Evolutionary conservation across 1,140 invertebrate species (phyloP).

Genomic region (Harpegnathos saltator): DNA sequence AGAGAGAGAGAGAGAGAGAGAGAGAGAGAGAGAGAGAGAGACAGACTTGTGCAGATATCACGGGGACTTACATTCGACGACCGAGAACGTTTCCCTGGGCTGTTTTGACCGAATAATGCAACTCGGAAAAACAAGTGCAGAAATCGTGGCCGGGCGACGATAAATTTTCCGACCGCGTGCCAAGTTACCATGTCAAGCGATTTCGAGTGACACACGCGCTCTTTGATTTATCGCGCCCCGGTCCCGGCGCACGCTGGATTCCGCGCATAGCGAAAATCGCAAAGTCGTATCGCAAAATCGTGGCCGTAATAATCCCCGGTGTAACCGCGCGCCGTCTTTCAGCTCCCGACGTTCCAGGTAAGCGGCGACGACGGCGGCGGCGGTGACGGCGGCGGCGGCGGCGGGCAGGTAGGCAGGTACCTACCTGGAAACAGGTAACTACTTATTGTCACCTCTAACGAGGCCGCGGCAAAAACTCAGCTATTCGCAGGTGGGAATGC

Average conservation of each 20-base stretch:
- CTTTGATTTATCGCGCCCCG: conserved; percentile 31
- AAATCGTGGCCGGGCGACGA: neutral
- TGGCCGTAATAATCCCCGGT: conserved; percentile 51
- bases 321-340: conserved; percentile 35
- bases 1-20: too few relatives aligned
- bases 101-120: too few relatives aligned
- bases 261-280: conserved; percentile 8
- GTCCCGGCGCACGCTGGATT: conserved; percentile 14
- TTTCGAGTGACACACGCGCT: conserved; percentile 12
- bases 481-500: conserved; percentile 83
- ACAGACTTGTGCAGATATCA: neutral
- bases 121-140: too few relatives aligned
- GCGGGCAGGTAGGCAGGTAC: conserved; percentile 64
- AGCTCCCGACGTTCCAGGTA: conserved; percentile 55
- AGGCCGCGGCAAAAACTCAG: conserved; percentile 79
- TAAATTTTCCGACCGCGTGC: conserved; percentile 4
- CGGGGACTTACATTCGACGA: too few relatives aligned
- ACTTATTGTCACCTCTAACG: conserved; percentile 85
- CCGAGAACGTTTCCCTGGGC: too few relatives aligned
- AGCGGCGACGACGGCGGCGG: too few relatives aligned
- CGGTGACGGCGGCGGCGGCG: conserved; percentile 41
- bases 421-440: conserved; percentile 83
- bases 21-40: too few relatives aligned
- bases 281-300: conserved; percentile 32
- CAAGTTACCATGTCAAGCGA: conserved; percentile 9